These are phyloP conservation scores for Serrognathus titanus DNA, from an alignment of 2,888 invertebrate species.

Conservation along the genomic window DNA sequence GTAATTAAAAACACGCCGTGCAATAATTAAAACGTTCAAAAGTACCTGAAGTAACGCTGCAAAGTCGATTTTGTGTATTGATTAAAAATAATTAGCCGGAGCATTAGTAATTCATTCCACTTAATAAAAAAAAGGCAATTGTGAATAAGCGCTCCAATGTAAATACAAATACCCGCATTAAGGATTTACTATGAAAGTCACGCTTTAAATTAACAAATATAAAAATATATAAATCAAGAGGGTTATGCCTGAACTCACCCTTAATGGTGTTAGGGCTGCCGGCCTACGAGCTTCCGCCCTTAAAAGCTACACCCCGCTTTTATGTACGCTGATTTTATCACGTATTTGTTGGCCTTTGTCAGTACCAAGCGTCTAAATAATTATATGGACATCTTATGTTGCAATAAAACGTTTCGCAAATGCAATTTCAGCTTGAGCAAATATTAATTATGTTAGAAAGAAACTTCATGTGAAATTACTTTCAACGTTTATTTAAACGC, in stretches of 20 bases:
- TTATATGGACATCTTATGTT: conserved; percentile 15
- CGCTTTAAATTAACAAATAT: conserved; percentile 31
- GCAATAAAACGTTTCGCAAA: no score
- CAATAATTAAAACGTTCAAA: no score
- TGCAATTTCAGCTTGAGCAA: no score
- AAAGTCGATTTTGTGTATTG: no score
- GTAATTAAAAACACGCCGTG: no score
- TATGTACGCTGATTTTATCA: conserved; percentile 25
- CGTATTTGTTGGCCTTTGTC: conserved; percentile 25
- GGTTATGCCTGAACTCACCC: conserved; percentile 27
- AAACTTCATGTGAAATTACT: no score
- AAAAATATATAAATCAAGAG: conserved; percentile 33
- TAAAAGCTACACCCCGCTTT: conserved; percentile 26
- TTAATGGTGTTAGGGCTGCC: conserved; percentile 27
- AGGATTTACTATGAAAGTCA: conserved; percentile 25
- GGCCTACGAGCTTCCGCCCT: conserved; percentile 28
- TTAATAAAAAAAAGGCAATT: no score
- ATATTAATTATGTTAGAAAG: no score
- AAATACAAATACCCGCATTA: conserved; percentile 19
- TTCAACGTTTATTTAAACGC: no score
- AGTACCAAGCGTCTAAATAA: conserved; percentile 24
- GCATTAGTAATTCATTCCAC: no score
- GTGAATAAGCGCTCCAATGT: neutral
- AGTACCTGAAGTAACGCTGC: no score
- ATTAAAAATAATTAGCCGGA: no score